Evolutionary conservation across 23 tunicate species (phyloP).

Genomic region (Aplidium turbinatum): DNA sequence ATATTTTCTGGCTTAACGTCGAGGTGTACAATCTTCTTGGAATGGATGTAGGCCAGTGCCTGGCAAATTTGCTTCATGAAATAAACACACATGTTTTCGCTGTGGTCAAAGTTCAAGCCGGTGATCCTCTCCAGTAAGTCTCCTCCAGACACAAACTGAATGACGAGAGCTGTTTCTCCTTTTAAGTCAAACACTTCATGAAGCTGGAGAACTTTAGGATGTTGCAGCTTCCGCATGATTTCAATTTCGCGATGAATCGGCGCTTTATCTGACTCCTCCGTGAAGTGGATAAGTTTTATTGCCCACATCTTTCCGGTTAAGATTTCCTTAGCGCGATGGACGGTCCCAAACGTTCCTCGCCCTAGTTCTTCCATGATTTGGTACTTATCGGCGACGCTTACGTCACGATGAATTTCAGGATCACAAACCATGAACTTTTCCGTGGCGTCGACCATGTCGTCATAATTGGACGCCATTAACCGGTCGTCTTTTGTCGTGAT

Average conservation of each 20-base stretch:
- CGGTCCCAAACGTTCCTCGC: conserved; percentile 78
- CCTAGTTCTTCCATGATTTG: conserved; percentile 95
- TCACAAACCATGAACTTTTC: conserved; percentile 71
- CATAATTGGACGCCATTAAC: conserved; percentile 80
- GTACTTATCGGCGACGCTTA: conserved; percentile 68
- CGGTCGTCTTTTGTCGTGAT: conserved; percentile 91
- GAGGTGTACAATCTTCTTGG: conserved; percentile 83
- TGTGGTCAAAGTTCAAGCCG: conserved; percentile 57
- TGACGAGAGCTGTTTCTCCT: conserved; percentile 87
- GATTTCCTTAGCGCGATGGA: conserved; percentile 88
- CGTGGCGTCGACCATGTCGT: conserved; percentile 86
- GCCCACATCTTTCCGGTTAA: conserved; percentile 88
- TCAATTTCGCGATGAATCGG: conserved; percentile 81
- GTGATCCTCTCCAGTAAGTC: conserved; percentile 80
- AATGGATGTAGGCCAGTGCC: conserved; percentile 72
- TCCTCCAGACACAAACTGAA: conserved; percentile 92
- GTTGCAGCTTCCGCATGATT: conserved; percentile 92
- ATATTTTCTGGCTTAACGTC: conserved; percentile 94
- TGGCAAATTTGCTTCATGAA: conserved; percentile 86
- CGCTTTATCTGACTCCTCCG: conserved; percentile 71
- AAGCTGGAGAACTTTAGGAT: conserved; percentile 84
- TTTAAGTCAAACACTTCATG: conserved; percentile 89
- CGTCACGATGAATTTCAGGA: conserved; percentile 45
- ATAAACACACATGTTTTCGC: conserved; percentile 71
- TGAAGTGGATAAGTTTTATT: conserved; percentile 53